phyloP scores from a whole-genome alignment of 2,797 vertebrate species.

The Squalus acanthias region DNA sequence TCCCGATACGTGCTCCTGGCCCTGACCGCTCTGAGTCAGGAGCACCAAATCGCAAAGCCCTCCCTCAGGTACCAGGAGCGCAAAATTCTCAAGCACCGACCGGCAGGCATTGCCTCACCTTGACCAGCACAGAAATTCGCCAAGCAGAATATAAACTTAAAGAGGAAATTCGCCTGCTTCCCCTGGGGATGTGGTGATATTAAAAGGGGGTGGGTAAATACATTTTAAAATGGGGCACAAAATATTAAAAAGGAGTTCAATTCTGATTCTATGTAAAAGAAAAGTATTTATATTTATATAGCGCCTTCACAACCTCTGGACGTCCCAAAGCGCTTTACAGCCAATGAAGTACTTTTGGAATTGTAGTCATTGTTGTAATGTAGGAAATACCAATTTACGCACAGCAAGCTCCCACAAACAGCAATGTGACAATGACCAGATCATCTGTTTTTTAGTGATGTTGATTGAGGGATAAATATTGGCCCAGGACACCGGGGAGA shows the following conservation, averaged over 20 bases:
- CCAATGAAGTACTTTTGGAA: no score
- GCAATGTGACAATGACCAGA: background rate
- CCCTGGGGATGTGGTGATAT: background rate
- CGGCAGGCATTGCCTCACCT: background rate
- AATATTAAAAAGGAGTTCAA: background rate
- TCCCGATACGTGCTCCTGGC: background rate
- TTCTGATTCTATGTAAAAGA: background rate
- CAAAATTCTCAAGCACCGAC: background rate
- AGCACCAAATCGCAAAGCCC: no score
- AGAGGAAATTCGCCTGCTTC: background rate
- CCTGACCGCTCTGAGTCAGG: background rate
- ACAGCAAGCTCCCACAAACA: background rate
- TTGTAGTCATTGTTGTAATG: background rate
- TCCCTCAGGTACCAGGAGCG: background rate
- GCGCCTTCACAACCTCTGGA: no score
- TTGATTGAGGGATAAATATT: no score
- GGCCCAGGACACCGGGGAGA: no score
- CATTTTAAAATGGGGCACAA: background rate
- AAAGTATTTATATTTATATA: no score
- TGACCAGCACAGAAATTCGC: background rate
- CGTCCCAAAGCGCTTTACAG: no score
- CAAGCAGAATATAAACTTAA: background rate
- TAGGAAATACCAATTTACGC: background rate
- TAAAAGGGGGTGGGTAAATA: background rate
- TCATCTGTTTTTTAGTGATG: background rate